Evolutionary conservation across 2,797 vertebrate genomes (phyloP).

Genomic region (Molossus alvarezi): DNA sequence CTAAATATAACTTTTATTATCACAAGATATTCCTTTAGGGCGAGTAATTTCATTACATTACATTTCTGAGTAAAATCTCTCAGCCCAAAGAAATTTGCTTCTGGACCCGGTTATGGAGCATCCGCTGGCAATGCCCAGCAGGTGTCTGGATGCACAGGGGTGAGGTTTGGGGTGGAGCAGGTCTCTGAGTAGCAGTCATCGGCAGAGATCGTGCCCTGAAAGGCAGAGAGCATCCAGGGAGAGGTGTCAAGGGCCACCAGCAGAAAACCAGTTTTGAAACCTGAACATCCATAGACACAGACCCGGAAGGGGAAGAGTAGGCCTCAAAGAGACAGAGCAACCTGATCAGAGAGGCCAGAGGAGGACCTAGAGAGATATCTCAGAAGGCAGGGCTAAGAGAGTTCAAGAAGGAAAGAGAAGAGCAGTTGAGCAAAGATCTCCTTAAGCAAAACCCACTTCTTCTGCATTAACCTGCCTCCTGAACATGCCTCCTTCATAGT

Average conservation of each 20-base stretch:
- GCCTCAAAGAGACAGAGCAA: background rate
- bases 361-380: background rate
- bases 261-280: background rate
- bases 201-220: background rate
- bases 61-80: constrained; percentile 7
- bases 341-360: background rate
- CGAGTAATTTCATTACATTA: constrained; percentile 37
- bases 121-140: background rate
- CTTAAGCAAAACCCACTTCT: background rate
- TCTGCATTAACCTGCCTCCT: background rate
- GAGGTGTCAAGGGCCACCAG: background rate
- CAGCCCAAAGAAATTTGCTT: constrained; percentile 17
- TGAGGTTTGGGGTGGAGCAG: background rate
- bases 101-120: background rate
- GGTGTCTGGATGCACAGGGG: background rate
- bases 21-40: constrained; percentile 33
- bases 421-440: background rate
- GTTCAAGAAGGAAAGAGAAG: background rate
- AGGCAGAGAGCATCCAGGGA: background rate
- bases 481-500: too few species aligned
- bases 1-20: constrained; percentile 27
- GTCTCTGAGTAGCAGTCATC: background rate
- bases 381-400: background rate
- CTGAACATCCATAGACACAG: background rate
- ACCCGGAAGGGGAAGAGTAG: background rate